Conservation (phyloP, 1,140 invertebrate genomes). For the Drosophila varians region DNA sequence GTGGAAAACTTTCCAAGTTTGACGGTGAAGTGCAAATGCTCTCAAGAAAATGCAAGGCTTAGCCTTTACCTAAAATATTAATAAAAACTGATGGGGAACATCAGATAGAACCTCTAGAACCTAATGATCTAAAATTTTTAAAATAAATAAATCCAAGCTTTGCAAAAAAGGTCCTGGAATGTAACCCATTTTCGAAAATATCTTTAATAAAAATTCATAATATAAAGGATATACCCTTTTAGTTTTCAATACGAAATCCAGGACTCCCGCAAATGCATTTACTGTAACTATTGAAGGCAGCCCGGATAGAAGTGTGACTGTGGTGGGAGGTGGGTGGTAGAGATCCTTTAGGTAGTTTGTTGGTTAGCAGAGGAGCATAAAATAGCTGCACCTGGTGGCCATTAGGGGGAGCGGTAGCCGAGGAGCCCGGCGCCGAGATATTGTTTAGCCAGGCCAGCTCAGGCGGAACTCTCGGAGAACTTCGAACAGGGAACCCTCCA, state of each 20-base stretch:
- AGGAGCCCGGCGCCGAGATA: conserved; percentile 45
- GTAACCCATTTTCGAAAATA: neutral
- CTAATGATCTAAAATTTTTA: no score
- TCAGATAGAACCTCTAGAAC: neutral
- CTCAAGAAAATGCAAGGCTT: conserved; percentile 1
- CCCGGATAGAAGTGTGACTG: conserved; percentile 10
- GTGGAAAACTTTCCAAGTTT: neutral
- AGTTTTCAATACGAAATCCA: neutral
- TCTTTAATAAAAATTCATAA: no score
- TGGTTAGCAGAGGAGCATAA: conserved; percentile 72
- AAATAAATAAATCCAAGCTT: neutral
- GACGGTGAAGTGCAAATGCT: conserved; percentile 13
- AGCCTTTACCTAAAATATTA: neutral
- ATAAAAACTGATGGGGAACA: neutral
- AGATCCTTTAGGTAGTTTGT: conserved; percentile 77
- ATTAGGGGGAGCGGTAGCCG: conserved; percentile 63
- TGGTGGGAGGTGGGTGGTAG: conserved; percentile 12
- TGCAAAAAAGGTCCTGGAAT: neutral
- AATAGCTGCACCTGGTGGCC: conserved; percentile 79
- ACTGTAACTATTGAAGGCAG: conserved; percentile 30
- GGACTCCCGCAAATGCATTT: conserved; percentile 38
- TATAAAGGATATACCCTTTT: conserved; percentile 7
- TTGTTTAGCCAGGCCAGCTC: conserved; percentile 61
- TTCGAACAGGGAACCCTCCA: conserved; percentile 8
- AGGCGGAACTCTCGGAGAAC: conserved; percentile 21